phyloP scores from a whole-genome alignment of 2,888 invertebrate species.

The Caenorhabditis sp. region DNA sequence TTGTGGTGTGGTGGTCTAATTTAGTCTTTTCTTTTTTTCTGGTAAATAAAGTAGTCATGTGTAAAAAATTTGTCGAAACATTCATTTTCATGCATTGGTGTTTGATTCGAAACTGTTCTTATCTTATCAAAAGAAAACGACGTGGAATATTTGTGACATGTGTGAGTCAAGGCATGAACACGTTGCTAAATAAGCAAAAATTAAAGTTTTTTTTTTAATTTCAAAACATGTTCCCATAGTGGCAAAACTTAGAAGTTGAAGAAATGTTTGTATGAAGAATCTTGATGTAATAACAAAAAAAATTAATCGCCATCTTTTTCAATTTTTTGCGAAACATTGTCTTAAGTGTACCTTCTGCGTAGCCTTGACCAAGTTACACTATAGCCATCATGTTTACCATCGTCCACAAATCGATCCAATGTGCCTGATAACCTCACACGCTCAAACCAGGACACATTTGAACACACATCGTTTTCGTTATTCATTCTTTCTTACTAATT shows the following conservation, averaged over 20 bases:
- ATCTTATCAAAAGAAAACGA: not conserved
- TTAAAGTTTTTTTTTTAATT: too few species aligned
- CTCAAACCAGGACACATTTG: not conserved
- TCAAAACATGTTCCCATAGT: too few species aligned
- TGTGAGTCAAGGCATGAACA: not conserved
- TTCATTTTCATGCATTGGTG: not conserved
- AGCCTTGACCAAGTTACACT: slow-evolving; percentile 22
- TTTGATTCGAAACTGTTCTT: not conserved
- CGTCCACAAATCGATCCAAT: slow-evolving; percentile 1
- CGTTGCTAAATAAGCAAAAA: too few species aligned
- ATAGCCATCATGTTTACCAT: slow-evolving; percentile 21
- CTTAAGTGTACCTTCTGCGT: not conserved
- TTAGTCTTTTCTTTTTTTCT: slow-evolving; percentile 38
- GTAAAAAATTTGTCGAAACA: not conserved
- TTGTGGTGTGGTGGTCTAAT: slow-evolving; percentile 56
- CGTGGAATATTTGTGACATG: too few species aligned
- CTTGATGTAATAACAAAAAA: too few species aligned
- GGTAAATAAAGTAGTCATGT: slow-evolving; percentile 59
- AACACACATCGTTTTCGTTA: too few species aligned
- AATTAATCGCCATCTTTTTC: too few species aligned
- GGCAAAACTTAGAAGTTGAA: too few species aligned
- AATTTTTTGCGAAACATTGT: too few species aligned
- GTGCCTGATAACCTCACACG: slow-evolving; percentile 17
- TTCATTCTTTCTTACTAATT: not conserved
- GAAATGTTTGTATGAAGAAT: too few species aligned